phyloP scores from a whole-genome alignment of 2,888 invertebrate species.

The Habroteleia sp. region DNA sequence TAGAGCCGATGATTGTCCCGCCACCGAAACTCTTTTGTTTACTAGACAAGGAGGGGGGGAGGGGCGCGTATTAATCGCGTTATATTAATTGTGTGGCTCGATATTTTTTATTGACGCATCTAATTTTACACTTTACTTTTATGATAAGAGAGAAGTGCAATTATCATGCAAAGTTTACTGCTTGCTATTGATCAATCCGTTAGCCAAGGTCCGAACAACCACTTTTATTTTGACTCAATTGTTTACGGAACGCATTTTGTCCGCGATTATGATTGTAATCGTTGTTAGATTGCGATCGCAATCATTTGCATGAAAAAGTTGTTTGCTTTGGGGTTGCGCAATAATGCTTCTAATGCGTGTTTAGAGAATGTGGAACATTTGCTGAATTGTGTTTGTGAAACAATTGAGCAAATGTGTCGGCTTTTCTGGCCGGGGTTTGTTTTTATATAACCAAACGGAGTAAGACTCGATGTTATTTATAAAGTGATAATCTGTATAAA shows the following conservation, averaged over 20 bases:
- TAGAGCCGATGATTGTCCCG: constrained; percentile 31
- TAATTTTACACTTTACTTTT: no score
- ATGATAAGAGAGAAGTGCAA: no score
- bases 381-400: constrained; percentile 6
- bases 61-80: background rate
- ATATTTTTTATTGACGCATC: no score
- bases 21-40: constrained; percentile 39
- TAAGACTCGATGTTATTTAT: constrained; percentile 15
- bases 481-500: constrained; percentile 11
- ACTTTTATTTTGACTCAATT: no score
- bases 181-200: no score
- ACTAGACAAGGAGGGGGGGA: background rate
- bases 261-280: no score
- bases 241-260: no score
- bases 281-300: background rate
- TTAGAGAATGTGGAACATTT: constrained; percentile 4
- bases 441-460: constrained; percentile 14
- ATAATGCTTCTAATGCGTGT: background rate
- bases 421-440: background rate
- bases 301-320: background rate
- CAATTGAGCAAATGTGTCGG: background rate
- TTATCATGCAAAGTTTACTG: no score
- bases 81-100: background rate
- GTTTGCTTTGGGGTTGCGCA: background rate
- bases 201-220: no score